A percentile compares a stretch with the other conserved stretches of the same genome.
Evolutionary conservation across 2,113 vertebrate genomes (phyloP).

Genomic region (Saccopteryx bilineata): DNA sequence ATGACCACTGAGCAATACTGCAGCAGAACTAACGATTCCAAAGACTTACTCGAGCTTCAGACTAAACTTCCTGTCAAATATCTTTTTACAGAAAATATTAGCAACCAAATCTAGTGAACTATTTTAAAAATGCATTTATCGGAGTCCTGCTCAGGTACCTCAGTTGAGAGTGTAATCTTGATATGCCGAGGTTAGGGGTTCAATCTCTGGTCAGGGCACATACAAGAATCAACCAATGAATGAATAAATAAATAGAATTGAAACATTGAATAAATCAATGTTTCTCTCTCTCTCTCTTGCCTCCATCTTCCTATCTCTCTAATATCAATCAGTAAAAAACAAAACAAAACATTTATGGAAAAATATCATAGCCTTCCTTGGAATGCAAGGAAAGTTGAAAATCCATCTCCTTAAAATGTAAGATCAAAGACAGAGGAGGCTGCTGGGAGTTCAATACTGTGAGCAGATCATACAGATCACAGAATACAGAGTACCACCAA

Average conservation of each 20-base stretch:
- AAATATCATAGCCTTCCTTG: neutral
- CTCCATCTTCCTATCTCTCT: too few species aligned
- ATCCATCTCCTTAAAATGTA: neutral
- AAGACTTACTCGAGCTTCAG: neutral
- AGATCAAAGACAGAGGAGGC: neutral
- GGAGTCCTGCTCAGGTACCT: too few species aligned
- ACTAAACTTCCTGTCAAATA: neutral
- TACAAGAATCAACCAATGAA: too few species aligned
- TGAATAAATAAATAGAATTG: too few species aligned
- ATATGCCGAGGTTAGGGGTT: too few species aligned
- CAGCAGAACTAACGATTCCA: neutral
- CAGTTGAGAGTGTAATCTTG: too few species aligned
- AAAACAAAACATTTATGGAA: neutral
- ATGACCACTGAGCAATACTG: neutral
- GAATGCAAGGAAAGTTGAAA: constrained; percentile 54
- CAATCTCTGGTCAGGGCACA: too few species aligned
- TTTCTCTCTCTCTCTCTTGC: too few species aligned
- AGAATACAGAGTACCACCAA: neutral
- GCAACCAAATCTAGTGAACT: neutral
- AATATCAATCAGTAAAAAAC: too few species aligned
- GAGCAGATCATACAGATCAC: neutral
- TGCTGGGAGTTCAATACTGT: neutral
- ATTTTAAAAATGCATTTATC: constrained; percentile 20
- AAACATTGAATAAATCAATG: too few species aligned
- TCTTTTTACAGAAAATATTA: constrained; percentile 47